Base-by-base conservation (phyloP, 1,140 invertebrate genomes). In the Orchesella cincta region DNA sequence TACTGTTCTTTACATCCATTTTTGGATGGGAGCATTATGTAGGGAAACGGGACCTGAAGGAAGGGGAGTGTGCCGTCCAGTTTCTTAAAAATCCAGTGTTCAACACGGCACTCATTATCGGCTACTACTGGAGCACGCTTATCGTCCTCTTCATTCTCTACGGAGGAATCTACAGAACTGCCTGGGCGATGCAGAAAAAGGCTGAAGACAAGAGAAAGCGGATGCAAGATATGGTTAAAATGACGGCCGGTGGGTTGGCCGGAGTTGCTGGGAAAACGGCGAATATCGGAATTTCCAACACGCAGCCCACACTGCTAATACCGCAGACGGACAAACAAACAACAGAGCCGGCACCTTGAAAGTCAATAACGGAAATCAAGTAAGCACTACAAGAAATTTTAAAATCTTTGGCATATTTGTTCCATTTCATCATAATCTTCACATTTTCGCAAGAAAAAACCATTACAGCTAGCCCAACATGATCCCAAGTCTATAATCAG, bases 11-110 rank as follows among this genome's bases (percentile, higher is more conserved):
- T 85, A 96, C 96, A 74, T 96, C 95, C 74, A 99, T 99, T 79
- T 98, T 99, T 84, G 98, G 97, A 34, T 99, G 98, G 97, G 97
- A 98, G 85, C 94, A 97, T 84, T 98, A 98, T 83, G 92, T 96
- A 36, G 97, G 97, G 1, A 93, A 93, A 83, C 87, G 96, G 75
- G 94, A 97, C 83, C 87, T 98, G 26, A 87, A 90, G 77, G 92
- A 93, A 0, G 93, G 93, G 8, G 91, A 97, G 84, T 99, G 98
- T 85, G 93, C 95, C 51, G 98, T 99, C 1, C 97, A 99, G 86
- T 99, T 99, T 86, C 89, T 99, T 51, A 97, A 97, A 86, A 96
- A 99, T 86, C 96, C 97, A 0, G 90, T 98, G 31, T 99, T 98
- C 86, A 98, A 98, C 84, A 98, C 96, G 36, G 92, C 96, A n/a